Evolutionary conservation across 1,140 invertebrate species (phyloP).

Genomic region (Triops cancriformis): DNA sequence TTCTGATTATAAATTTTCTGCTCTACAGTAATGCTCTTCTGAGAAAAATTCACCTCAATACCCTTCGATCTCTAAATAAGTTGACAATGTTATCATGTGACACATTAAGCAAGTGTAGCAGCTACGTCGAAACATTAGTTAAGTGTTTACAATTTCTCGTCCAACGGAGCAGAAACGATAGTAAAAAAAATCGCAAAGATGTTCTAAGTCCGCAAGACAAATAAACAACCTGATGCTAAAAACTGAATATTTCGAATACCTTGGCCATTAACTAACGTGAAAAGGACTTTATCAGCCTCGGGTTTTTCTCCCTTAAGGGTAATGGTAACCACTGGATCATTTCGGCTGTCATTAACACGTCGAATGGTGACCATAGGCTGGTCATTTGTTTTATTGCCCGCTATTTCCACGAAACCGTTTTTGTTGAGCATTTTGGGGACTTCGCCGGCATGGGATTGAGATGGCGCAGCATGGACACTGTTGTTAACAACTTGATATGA

Average conservation of each 20-base stretch:
- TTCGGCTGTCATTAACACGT: slow-evolving; percentile 53
- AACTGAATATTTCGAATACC: slow-evolving; percentile 32
- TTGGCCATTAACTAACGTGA: slow-evolving; percentile 62
- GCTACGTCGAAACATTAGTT: too few species aligned
- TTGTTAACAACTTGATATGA: slow-evolving; percentile 19
- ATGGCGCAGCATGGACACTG: slow-evolving; percentile 31
- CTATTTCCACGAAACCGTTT: not conserved
- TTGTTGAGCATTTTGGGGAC: slow-evolving; percentile 14
- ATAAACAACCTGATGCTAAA: too few species aligned
- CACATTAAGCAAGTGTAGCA: too few species aligned
- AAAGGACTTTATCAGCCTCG: slow-evolving; percentile 61
- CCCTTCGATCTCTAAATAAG: too few species aligned
- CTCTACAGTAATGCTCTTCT: too few species aligned
- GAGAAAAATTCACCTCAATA: too few species aligned
- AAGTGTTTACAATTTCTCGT: too few species aligned
- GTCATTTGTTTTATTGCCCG: slow-evolving; percentile 29
- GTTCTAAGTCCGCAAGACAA: too few species aligned
- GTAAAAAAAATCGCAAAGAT: too few species aligned
- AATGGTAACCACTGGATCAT: slow-evolving; percentile 62
- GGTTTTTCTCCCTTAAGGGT: slow-evolving; percentile 63
- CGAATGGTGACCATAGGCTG: slow-evolving; percentile 62
- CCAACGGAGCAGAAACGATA: too few species aligned
- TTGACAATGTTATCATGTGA: too few species aligned
- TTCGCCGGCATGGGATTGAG: slow-evolving; percentile 33
- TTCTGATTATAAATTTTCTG: too few species aligned